phyloP scores from a whole-genome alignment of 2,113 vertebrate species.

The Hemichromis elongatus region DNA sequence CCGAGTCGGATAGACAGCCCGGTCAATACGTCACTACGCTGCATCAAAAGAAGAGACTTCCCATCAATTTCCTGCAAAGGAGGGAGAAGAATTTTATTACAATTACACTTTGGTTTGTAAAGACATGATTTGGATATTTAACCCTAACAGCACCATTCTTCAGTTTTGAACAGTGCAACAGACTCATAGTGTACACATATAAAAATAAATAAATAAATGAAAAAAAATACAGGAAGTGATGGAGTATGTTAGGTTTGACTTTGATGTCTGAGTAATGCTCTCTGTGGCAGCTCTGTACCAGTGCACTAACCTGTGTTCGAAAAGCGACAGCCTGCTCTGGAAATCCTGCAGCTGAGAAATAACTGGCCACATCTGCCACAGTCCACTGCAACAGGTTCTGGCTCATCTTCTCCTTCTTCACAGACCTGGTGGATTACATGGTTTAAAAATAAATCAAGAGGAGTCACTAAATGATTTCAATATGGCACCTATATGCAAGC shows the following conservation, averaged over 20 bases:
- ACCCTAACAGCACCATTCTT: neutral
- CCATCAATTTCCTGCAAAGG: constrained; percentile 84
- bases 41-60: constrained; percentile 88
- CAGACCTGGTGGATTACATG: constrained; percentile 52
- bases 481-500: neutral
- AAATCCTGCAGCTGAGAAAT: constrained; percentile 86
- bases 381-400: constrained; percentile 84
- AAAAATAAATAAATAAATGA: neutral
- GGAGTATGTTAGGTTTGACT: neutral
- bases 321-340: constrained; percentile 87
- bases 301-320: constrained; percentile 77
- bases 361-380: constrained; percentile 84
- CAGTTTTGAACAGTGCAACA: neutral
- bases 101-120: neutral
- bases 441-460: neutral
- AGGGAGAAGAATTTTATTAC: neutral
- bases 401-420: constrained; percentile 76
- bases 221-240: neutral
- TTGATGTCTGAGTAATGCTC: neutral
- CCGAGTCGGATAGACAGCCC: constrained; percentile 88
- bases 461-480: neutral
- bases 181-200: neutral
- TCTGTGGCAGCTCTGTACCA: neutral
- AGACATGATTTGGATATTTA: neutral
- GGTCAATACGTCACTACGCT: constrained; percentile 85